Conservation (phyloP, 2,888 invertebrate species). For the Orgyia antiqua region DNA sequence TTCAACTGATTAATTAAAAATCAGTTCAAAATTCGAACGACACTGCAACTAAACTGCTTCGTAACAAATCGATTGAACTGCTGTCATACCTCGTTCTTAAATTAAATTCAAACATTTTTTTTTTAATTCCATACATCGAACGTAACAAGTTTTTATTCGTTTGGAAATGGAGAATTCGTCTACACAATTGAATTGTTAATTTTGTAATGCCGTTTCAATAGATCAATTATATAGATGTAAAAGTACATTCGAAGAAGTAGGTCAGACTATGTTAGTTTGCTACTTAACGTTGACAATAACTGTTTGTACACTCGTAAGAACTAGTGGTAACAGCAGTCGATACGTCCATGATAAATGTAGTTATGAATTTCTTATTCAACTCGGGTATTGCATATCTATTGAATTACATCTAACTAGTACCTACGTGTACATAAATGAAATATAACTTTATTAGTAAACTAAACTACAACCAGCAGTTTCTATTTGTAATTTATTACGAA, state of each 20-base stretch:
- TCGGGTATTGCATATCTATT: not conserved
- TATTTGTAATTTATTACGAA: too few relatives aligned
- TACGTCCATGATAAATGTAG: slow-evolving; percentile 5
- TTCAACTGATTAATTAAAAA: slow-evolving; percentile 21
- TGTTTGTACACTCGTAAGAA: slow-evolving; percentile 7
- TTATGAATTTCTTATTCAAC: slow-evolving; percentile 3
- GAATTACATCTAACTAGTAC: not conserved
- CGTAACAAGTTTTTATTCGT: slow-evolving; percentile 18
- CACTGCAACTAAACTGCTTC: slow-evolving; percentile 19
- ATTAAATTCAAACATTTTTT: slow-evolving; percentile 18
- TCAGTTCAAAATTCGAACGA: slow-evolving; percentile 15
- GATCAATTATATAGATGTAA: slow-evolving; percentile 19
- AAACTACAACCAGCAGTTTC: too few relatives aligned
- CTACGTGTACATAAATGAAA: too few relatives aligned
- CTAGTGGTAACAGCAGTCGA: slow-evolving; percentile 2
- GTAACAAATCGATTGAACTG: slow-evolving; percentile 22
- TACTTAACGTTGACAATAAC: slow-evolving; percentile 19
- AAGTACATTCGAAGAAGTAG: slow-evolving; percentile 18
- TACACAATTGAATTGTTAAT: slow-evolving; percentile 25
- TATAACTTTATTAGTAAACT: too few relatives aligned
- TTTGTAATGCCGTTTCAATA: slow-evolving; percentile 19
- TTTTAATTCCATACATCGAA: slow-evolving; percentile 15
- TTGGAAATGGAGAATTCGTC: slow-evolving; percentile 6
- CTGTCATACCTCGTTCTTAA: slow-evolving; percentile 13
- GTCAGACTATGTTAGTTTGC: slow-evolving; percentile 16